These are phyloP conservation scores for Rynchops niger DNA, from an alignment of 2,113 vertebrate species.

Conservation along the genomic window DNA sequence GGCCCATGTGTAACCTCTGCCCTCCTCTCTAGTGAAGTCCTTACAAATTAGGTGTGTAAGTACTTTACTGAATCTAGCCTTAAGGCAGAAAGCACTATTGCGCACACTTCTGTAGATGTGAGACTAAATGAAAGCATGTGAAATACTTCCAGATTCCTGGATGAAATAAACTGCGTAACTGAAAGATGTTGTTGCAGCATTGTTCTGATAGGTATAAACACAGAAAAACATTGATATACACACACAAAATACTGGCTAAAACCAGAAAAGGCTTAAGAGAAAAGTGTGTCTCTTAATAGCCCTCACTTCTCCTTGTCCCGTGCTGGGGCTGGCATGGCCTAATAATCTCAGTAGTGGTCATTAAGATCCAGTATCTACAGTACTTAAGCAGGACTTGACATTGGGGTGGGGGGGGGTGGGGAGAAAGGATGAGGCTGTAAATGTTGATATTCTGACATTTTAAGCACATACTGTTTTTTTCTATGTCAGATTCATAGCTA, in stretches of 20 bases:
- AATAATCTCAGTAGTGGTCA: background rate
- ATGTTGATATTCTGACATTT: background rate
- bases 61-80: background rate
- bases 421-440: background rate
- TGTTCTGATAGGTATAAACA: background rate
- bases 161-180: background rate
- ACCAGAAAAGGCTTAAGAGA: background rate
- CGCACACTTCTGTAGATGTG: background rate
- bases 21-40: background rate
- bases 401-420: too few relatives aligned
- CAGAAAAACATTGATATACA: background rate
- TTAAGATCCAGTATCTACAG: background rate
- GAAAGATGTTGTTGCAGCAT: background rate
- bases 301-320: background rate
- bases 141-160: background rate
- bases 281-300: background rate
- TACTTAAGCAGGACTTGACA: background rate
- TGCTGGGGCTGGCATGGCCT: background rate
- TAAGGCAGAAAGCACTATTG: background rate
- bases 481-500: background rate
- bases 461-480: background rate
- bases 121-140: background rate
- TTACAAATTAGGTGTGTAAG: background rate
- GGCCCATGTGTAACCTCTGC: background rate
- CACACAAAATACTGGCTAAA: background rate